Base-by-base conservation (phyloP, 2,888 invertebrate species). In the Amphiduros pacificus region DNA sequence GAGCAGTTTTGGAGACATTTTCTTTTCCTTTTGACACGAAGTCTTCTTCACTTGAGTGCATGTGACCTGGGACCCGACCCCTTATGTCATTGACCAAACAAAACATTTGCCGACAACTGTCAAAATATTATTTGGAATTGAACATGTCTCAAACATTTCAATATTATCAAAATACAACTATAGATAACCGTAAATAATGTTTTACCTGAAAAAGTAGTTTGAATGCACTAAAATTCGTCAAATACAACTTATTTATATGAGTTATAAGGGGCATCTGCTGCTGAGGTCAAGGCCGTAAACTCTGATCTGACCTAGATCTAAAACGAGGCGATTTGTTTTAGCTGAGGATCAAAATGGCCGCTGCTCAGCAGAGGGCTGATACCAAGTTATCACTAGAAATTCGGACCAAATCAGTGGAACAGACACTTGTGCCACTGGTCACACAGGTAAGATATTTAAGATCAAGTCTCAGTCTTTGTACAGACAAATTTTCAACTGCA, bases 391-490 rank as follows among this genome's bases (percentile, higher is more conserved):
- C 77, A 24, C 75, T 92, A 84, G 92, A 92, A 87, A 93, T 94
- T 83, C 91, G 91, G 85, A 94, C 93, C 78, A 91, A 91, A 87
- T 93, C 93, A 85, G 91, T 94, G 85, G 94, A 94, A 87, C 91
- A 91, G 86, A 93, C 93, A 75, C 88, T 94, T 78, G 90, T 94
- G 82, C 94, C 94, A 76, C 89, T 94, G 84, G 91, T 94, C 81
- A 93, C 92, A 85, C 94, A 94, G 92, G 94, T 94, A 89, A 85
- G 86, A 52, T 4, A 31, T 22, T 4, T 44, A 20, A 44, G n/a
- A n/a, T 20, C 20, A 44, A 44, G n/a, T 20, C 22, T 20, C 22
- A 20, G 6, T 44, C 44, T 44, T 22, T n/a, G 6, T n/a, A 22
- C 44, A 44, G 6, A 22, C 22, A 4, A n/a, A n/a, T 9, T 44